phyloP scores from a whole-genome alignment of 1,140 invertebrate species.

The Helicoverpa armigera region DNA sequence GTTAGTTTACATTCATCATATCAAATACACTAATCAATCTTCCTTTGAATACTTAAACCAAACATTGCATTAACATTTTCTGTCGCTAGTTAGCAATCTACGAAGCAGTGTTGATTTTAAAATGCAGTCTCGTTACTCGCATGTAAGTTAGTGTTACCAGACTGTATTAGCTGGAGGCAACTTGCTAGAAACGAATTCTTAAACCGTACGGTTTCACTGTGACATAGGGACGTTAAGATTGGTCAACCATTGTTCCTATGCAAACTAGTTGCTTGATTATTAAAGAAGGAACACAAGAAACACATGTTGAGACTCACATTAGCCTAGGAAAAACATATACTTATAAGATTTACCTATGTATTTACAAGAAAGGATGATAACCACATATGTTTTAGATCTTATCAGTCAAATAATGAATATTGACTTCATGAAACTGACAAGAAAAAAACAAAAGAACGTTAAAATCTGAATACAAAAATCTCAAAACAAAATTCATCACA shows the following conservation, averaged over 20 bases:
- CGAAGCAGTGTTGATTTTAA: slow-evolving; percentile 43
- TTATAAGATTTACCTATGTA: no score
- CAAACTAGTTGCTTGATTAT: no score
- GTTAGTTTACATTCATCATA: not conserved
- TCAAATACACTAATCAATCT: not conserved
- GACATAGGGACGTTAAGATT: slow-evolving; percentile 19
- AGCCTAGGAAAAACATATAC: no score
- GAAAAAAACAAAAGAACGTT: not conserved
- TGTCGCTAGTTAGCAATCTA: slow-evolving; percentile 1
- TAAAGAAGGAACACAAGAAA: no score
- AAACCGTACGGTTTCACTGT: slow-evolving; percentile 24
- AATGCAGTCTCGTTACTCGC: slow-evolving; percentile 48
- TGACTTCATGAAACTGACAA: no score
- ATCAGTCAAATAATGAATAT: no score
- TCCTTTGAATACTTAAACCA: not conserved
- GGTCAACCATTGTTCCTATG: not conserved
- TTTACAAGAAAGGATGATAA: no score
- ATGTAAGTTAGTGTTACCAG: slow-evolving; percentile 51
- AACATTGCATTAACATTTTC: not conserved
- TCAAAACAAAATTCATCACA: not conserved
- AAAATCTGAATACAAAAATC: not conserved
- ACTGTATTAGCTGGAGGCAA: slow-evolving; percentile 45
- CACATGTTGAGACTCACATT: no score
- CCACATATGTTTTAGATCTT: no score
- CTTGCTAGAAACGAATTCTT: slow-evolving; percentile 56